Evolutionary conservation across 2,113 vertebrate genomes (phyloP).

Genomic region (Ceyx margarethae): DNA sequence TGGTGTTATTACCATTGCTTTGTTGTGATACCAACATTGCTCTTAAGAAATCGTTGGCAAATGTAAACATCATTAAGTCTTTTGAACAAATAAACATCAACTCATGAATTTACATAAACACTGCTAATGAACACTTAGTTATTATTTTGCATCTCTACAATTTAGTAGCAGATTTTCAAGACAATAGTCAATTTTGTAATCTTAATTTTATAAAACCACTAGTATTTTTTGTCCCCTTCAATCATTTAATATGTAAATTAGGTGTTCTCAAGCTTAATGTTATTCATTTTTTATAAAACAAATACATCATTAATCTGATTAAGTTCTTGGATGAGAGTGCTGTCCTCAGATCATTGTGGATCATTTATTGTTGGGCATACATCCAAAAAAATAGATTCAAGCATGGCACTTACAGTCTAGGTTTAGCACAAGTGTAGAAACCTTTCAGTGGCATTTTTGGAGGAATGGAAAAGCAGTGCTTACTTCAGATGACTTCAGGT

Average conservation of each 20-base stretch:
- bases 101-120: slow-evolving; percentile 72
- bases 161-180: slow-evolving; percentile 75
- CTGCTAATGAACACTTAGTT: slow-evolving; percentile 69
- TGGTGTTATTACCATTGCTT: slow-evolving; percentile 31
- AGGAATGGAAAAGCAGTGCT: slow-evolving; percentile 64
- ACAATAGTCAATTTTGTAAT: slow-evolving; percentile 76
- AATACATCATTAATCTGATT: slow-evolving; percentile 95
- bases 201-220: slow-evolving; percentile 71
- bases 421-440: slow-evolving; percentile 70
- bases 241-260: slow-evolving; percentile 79
- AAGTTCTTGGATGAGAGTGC: slow-evolving; percentile 81
- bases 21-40: slow-evolving; percentile 18
- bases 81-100: slow-evolving; percentile 53
- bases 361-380: slow-evolving; percentile 78
- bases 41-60: slow-evolving; percentile 15
- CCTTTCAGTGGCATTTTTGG: slow-evolving; percentile 65
- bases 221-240: slow-evolving; percentile 76
- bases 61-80: slow-evolving; percentile 64
- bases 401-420: slow-evolving; percentile 73
- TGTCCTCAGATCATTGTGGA: slow-evolving; percentile 81
- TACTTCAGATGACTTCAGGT: slow-evolving; percentile 14
- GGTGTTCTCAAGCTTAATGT: slow-evolving; percentile 80
- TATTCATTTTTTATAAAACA: slow-evolving; percentile 90
- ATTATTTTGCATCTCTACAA: slow-evolving; percentile 75
- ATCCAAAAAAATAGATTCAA: slow-evolving; percentile 80